Evolutionary conservation across 2,888 invertebrate species (phyloP), one percentile per base, ranked within the genome.

Genomic region (Desoria tigrina): DNA sequence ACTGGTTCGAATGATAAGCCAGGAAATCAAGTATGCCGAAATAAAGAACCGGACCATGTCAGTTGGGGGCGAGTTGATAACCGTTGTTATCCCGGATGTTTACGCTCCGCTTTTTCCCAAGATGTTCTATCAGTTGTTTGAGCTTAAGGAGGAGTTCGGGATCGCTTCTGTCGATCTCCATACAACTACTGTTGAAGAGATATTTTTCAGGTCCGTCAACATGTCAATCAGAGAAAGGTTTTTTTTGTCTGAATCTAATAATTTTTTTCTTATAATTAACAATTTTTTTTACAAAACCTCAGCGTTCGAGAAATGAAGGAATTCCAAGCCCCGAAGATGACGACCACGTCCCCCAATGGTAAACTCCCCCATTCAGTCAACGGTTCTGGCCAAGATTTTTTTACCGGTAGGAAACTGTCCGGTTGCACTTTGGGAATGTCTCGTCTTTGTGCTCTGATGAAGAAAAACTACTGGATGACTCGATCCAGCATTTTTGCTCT

Each of bases 391-490:
- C 6, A 45, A 11, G 45, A 18, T 11, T 58, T 58, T 27, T 58
- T 58, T 21, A 24, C 45, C 4, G 63, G 57, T 24, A 32, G 26
- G 37, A 62, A 56, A 21, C 7, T 54, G 11, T 26, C 23, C 2
- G 62, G 62, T 14, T 45, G 26, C 32, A 14, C 24, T 18, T n/a
- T 62, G 16, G 6, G 49, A 11, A 54, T 28, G 11, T 14, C n/a
- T 7, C 53, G 67, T 57, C 39, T 64, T 18, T 7, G 21, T n/a
- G 55, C 65, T 9, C 26, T 65, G 7, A 16, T 68, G 1, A 27
- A 50, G n/a, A 68, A 68, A 26, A 61, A 65, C 4, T 55, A 58
- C 16, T 57, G 64, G 59, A 37, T 68, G 14, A 57, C 62, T 1
- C 32, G 57, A 2, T 50, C 55, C 18, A 61, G 42, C 21, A 18